Base-by-base conservation (phyloP, 2,888 invertebrate species). In the Pandemis heparana region DNA sequence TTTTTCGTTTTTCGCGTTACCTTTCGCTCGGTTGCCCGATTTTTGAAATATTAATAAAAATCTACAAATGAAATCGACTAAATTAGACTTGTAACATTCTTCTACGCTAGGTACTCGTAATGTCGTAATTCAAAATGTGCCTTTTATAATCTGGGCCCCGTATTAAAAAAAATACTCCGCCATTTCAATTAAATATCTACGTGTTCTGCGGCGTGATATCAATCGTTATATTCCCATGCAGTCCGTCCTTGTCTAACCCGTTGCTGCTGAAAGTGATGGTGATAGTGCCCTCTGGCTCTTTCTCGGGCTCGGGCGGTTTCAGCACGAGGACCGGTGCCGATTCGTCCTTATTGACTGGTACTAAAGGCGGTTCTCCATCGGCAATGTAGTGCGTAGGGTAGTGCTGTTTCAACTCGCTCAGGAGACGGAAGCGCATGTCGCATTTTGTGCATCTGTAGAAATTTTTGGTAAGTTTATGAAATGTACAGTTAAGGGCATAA, bases 401-500 rank as follows among this genome's bases (percentile, higher is more conserved):
- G 77, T 95, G 94, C 0, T 85, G 87, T 75, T 94, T 94, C 9
- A 95, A 76, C 66, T 95, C 95, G 6, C 88, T 89, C 68, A 87
- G 81, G 0, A 94, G 82, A 32, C 94, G 83, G 82, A 95, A 95
- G 10, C 90, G 85, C 77, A 83, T 82, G 0, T 84, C 78, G 80
- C 95, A 95, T 4, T 94, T 89, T 61, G 91, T 88, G 67, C 95
- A 95, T 68, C 95, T 95, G 86, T 3, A 53, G 18, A 18, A 1
- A 8, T 32, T 32, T 32, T 32, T 32, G 23, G 2, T 32, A 32
- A 32, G 23, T 32, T 32, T 32, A 4, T 32, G 23, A 32, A 32
- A 32, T 32, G 23, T 32, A 12, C 14, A 32, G 23, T 32, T 4
- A 32, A 32, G 23, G 23, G 23, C 23, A 32, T 32, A 32, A 32